phyloP scores from a whole-genome alignment of 2,888 invertebrate species.

The Campoplex nolae region DNA sequence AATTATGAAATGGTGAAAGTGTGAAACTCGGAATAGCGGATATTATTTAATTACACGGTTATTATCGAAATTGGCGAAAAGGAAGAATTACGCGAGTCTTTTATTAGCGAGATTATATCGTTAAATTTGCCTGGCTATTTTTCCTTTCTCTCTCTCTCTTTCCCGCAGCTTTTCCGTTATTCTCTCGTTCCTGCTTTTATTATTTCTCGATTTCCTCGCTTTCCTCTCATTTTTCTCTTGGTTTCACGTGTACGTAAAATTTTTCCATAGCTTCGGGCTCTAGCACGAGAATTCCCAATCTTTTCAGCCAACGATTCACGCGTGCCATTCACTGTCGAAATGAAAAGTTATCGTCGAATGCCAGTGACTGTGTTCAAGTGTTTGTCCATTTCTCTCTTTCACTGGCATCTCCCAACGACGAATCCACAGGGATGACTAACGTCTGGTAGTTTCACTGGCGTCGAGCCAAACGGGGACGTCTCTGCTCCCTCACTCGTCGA shows the following conservation, averaged over 20 bases:
- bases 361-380: conserved; percentile 38
- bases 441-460: conserved; percentile 74
- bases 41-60: conserved; percentile 20
- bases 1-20: neutral
- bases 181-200: too few relatives aligned
- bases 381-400: conserved; percentile 10
- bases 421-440: conserved; percentile 71
- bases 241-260: neutral
- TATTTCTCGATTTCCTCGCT: too few relatives aligned
- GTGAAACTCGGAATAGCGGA: neutral
- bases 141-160: neutral
- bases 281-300: neutral
- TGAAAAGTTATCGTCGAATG: conserved; percentile 7
- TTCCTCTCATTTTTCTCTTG: neutral
- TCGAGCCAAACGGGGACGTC: conserved; percentile 70
- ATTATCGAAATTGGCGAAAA: conserved; percentile 15
- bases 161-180: too few relatives aligned
- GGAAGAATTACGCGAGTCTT: conserved; percentile 43
- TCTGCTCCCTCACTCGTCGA: conserved; percentile 52
- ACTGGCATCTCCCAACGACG: conserved; percentile 53
- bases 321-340: neutral
- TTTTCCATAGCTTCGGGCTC: neutral
- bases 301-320: neutral
- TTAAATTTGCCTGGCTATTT: neutral
- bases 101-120: conserved; percentile 61